These are phyloP conservation scores for Smutsia gigantea DNA, from an alignment of 2,797 vertebrate genomes.

Conservation along the genomic window DNA sequence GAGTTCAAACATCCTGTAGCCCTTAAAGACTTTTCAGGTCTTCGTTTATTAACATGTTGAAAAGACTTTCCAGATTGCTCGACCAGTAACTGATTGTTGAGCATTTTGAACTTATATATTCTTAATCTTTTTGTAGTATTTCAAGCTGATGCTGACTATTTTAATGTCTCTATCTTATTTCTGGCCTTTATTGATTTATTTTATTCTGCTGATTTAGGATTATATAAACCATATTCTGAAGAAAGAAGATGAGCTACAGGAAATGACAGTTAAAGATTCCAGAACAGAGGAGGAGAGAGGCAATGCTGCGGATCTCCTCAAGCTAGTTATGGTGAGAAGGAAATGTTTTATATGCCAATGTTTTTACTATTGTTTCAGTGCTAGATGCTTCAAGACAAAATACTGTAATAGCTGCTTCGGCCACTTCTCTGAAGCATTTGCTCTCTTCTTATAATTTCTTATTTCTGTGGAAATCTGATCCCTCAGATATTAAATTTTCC, in stretches of 20 bases:
- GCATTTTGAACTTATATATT: background rate
- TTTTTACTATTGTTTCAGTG: background rate
- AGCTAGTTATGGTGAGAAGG: slow-evolving; percentile 87
- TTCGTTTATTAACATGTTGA: background rate
- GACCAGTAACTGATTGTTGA: background rate
- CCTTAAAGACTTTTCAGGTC: background rate
- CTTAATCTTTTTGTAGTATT: background rate
- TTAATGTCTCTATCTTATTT: background rate
- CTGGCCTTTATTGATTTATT: background rate
- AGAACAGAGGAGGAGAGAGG: slow-evolving; percentile 87
- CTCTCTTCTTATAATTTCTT: background rate
- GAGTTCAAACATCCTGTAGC: background rate
- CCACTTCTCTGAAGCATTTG: background rate
- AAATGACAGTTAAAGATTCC: slow-evolving; percentile 90
- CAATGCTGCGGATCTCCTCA: slow-evolving; percentile 87
- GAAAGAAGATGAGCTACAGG: slow-evolving; percentile 87
- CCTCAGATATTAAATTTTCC: background rate
- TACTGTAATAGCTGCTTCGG: background rate
- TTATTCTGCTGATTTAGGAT: slow-evolving; percentile 83
- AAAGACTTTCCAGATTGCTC: background rate
- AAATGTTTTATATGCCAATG: accelerated
- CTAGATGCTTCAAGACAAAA: background rate
- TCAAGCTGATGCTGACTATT: background rate
- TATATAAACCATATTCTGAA: slow-evolving; percentile 91
- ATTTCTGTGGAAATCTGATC: background rate